Evolutionary conservation across 1,140 invertebrate species (phyloP).

Genomic region (Archegozetes longisetosus): DNA sequence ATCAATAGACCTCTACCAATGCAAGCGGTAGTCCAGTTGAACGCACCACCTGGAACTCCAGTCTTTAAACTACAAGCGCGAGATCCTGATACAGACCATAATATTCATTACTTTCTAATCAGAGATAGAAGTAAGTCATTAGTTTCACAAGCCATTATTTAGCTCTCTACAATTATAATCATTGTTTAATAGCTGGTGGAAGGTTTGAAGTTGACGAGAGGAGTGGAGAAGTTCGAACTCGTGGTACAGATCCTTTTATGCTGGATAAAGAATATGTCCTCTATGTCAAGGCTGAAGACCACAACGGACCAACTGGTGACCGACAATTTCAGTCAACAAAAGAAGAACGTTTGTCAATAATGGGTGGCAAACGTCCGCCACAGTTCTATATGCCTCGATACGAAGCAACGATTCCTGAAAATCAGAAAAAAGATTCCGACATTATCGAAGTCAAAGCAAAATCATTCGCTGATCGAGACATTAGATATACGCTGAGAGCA

Average conservation of each 20-base stretch:
- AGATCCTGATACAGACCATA: conserved; percentile 83
- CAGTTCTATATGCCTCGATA: conserved; percentile 87
- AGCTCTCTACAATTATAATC: conserved; percentile 11
- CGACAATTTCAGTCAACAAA: conserved; percentile 71
- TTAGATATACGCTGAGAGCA: conserved; percentile 79
- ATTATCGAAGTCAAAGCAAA: conserved; percentile 92
- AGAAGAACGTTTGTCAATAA: conserved; percentile 76
- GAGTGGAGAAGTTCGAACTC: conserved; percentile 77
- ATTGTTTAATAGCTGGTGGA: conserved; percentile 40
- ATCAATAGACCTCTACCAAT: conserved; percentile 84
- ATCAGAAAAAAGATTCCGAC: conserved; percentile 87
- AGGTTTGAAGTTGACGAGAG: conserved; percentile 76
- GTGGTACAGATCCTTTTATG: conserved; percentile 77
- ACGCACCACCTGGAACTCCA: conserved; percentile 83
- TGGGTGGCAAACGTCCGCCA: conserved; percentile 77
- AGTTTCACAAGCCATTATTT: not conserved
- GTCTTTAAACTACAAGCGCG: conserved; percentile 87
- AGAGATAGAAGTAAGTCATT: conserved; percentile 54
- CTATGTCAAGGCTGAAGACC: conserved; percentile 89
- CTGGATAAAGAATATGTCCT: conserved; percentile 89
- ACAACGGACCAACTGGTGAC: conserved; percentile 75
- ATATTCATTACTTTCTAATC: conserved; percentile 88
- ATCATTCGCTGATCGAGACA: conserved; percentile 85
- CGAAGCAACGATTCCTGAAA: conserved; percentile 84
- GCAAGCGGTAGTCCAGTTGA: conserved; percentile 85